Percentiles rank a stretch among this genome's conserved stretches.
Conservation (phyloP, 2,113 vertebrate species). For the Ploceus nigricollis region DNA sequence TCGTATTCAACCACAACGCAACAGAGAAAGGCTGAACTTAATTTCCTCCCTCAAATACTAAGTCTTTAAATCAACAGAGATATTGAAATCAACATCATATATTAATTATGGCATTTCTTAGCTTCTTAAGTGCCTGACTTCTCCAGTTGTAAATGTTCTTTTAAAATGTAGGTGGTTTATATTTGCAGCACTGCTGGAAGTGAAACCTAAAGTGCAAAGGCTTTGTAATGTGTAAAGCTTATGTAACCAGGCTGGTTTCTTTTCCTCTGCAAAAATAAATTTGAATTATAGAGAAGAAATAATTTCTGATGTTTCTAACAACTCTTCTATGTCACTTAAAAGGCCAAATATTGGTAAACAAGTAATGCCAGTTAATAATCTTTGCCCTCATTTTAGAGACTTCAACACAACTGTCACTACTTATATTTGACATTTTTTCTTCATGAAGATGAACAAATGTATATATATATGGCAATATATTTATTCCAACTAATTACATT, state of each 20-base stretch:
- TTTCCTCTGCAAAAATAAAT: neutral
- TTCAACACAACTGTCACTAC: neutral
- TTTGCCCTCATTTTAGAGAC: neutral
- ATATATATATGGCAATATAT: neutral
- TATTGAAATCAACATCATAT: neutral
- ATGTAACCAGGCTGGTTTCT: neutral
- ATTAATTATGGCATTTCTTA: neutral
- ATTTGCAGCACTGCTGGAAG: neutral
- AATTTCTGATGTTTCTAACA: neutral
- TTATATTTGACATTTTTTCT: neutral
- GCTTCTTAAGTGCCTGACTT: neutral
- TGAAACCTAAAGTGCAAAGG: neutral
- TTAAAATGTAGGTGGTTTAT: neutral
- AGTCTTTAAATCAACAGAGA: neutral
- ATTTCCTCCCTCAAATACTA: neutral
- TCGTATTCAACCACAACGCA: neutral
- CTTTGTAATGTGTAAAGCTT: neutral
- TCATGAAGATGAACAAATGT: neutral
- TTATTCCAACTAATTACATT: neutral
- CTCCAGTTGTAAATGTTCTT: neutral
- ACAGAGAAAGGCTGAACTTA: neutral
- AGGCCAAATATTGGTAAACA: neutral
- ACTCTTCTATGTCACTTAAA: neutral
- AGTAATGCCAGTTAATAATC: neutral
- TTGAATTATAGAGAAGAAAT: neutral